Evolutionary conservation across 2,797 vertebrate genomes (phyloP).

Genomic region (Siniperca undulata): DNA sequence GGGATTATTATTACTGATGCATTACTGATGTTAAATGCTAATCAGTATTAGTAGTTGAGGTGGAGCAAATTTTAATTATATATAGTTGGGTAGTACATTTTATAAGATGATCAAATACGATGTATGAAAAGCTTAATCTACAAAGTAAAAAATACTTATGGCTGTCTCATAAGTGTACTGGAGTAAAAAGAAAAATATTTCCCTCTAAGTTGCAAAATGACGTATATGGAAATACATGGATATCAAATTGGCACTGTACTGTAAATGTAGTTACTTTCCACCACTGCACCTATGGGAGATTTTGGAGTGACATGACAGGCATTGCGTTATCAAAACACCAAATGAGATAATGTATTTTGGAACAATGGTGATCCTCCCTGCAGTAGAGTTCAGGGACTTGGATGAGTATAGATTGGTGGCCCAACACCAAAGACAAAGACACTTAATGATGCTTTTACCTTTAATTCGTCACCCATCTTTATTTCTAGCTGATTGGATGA

Average conservation of each 20-base stretch:
- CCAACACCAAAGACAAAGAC: not conserved
- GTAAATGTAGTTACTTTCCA: constrained; percentile 2
- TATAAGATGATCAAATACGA: not conserved
- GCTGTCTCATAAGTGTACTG: not conserved
- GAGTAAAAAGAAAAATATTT: not conserved
- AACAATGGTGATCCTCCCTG: not conserved
- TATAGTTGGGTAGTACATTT: not conserved
- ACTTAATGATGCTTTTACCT: constrained; percentile 9
- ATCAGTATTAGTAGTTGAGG: not conserved
- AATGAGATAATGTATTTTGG: not conserved
- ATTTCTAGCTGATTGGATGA: constrained; percentile 20
- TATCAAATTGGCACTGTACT: not conserved
- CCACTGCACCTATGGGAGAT: not conserved
- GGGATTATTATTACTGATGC: not conserved
- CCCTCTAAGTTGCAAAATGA: not conserved
- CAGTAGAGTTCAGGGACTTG: not conserved
- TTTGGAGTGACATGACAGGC: constrained; percentile 9
- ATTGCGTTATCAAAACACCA: constrained; percentile 12
- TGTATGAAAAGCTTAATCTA: not conserved
- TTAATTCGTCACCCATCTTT: constrained; percentile 5
- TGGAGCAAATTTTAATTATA: not conserved
- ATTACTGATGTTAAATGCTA: not conserved
- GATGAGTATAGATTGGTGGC: not conserved
- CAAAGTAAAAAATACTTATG: not conserved
- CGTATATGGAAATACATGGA: not conserved